These are phyloP conservation scores for Psittacus erithacus DNA, from an alignment of 2,113 vertebrate genomes.

Conservation along the genomic window DNA sequence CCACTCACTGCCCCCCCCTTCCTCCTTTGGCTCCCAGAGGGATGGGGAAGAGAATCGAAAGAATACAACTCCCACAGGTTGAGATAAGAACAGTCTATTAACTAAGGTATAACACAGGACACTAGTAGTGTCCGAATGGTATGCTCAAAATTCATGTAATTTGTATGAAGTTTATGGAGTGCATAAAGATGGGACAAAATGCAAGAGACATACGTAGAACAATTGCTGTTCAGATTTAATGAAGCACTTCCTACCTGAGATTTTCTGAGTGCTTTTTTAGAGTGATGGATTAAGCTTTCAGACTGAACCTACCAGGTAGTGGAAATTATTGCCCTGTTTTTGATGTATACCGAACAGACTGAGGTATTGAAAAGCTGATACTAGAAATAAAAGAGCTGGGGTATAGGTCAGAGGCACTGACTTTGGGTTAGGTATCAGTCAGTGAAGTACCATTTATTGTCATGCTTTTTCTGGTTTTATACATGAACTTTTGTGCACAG, in stretches of 20 bases:
- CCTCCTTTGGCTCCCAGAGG: no score
- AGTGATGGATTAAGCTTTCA: slow-evolving; percentile 50
- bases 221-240: slow-evolving; percentile 35
- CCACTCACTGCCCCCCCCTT: no score
- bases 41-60: no score
- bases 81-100: no score
- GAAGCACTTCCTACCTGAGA: slow-evolving; percentile 6
- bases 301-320: background rate
- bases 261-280: slow-evolving; percentile 4
- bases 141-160: background rate
- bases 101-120: no score
- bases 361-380: background rate
- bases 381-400: background rate
- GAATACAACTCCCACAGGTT: no score
- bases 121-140: background rate
- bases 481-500: background rate
- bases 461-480: background rate
- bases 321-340: background rate
- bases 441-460: background rate
- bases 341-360: background rate
- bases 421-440: background rate
- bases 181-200: background rate
- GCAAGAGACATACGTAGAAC: background rate
- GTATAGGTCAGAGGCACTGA: background rate
- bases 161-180: background rate